Conservation (phyloP, 2,797 vertebrate species). For the Trichosurus vulpecula region DNA sequence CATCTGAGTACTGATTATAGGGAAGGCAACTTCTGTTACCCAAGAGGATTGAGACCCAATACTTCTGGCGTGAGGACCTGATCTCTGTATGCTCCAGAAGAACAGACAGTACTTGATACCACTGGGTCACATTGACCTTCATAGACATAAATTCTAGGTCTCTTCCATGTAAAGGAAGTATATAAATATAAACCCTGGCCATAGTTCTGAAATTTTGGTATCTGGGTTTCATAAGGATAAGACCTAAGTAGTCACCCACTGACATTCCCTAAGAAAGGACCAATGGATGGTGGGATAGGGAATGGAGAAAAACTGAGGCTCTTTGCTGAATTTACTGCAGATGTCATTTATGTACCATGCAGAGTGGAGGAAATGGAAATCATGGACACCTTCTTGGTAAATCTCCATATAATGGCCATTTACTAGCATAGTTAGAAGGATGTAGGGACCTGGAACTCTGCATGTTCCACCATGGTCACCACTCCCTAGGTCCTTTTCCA, state of each 20-base stretch:
- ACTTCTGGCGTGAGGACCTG: not conserved
- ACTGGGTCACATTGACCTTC: constrained; percentile 49
- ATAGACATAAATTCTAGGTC: constrained; percentile 56
- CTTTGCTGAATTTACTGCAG: constrained; percentile 26
- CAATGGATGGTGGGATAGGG: not conserved
- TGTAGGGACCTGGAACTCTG: constrained; percentile 48
- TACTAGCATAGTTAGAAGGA: constrained; percentile 36
- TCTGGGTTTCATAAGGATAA: constrained; percentile 46
- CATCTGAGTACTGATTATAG: not conserved
- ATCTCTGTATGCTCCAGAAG: constrained; percentile 30
- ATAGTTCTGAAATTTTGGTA: constrained; percentile 58
- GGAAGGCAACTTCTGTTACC: not conserved
- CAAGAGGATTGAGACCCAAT: not conserved
- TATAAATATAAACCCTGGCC: constrained; percentile 57
- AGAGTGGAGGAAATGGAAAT: not conserved
- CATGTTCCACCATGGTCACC: constrained; percentile 67
- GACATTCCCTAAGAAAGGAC: not conserved
- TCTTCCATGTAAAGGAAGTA: constrained; percentile 56
- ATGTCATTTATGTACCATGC: constrained; percentile 41
- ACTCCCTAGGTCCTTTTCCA: constrained; percentile 42
- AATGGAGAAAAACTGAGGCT: constrained; percentile 21
- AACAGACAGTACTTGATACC: constrained; percentile 54
- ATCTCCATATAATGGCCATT: constrained; percentile 58
- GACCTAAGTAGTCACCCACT: constrained; percentile 23
- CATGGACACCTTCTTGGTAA: constrained; percentile 40